phyloP scores from a whole-genome alignment of 2,113 vertebrate species.

The Gnathonemus longibarbis region DNA sequence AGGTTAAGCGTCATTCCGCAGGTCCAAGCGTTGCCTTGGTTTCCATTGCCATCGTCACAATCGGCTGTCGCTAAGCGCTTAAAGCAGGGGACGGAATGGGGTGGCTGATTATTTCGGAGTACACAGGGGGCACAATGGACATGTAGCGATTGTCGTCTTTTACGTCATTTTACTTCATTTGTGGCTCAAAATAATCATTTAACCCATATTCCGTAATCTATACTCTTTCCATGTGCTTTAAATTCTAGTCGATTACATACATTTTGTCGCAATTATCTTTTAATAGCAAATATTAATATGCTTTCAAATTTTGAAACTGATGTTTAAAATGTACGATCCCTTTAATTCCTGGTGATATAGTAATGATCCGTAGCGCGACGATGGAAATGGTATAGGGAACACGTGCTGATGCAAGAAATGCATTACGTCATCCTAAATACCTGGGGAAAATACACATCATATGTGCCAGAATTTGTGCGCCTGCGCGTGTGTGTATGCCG shows the following conservation, averaged over 20 bases:
- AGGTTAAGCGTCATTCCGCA: constrained; percentile 23
- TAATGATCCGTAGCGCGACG: neutral
- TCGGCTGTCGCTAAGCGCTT: constrained; percentile 10
- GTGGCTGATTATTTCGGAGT: neutral
- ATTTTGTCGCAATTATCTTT: neutral
- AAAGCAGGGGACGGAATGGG: neutral
- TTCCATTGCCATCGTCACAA: constrained; percentile 33
- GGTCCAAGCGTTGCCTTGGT: constrained; percentile 43
- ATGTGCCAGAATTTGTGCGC: neutral
- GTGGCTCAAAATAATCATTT: neutral
- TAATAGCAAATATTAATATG: neutral
- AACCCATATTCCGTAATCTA: neutral
- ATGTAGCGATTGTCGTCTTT: neutral
- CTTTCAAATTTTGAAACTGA: neutral
- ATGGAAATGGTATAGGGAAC: neutral
- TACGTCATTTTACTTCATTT: neutral
- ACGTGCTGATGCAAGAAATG: neutral
- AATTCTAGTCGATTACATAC: neutral
- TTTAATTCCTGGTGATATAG: neutral
- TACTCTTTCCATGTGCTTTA: neutral
- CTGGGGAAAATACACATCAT: neutral
- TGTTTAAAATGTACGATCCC: neutral
- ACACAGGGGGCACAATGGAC: neutral
- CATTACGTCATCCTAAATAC: constrained; percentile 13
- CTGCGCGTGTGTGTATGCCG: neutral